Percentiles rank a stretch among this genome's conserved stretches.
These are phyloP conservation scores for Scaptomyza cyrtandrae DNA, from an alignment of 2,888 invertebrate genomes.

Conservation along the genomic window DNA sequence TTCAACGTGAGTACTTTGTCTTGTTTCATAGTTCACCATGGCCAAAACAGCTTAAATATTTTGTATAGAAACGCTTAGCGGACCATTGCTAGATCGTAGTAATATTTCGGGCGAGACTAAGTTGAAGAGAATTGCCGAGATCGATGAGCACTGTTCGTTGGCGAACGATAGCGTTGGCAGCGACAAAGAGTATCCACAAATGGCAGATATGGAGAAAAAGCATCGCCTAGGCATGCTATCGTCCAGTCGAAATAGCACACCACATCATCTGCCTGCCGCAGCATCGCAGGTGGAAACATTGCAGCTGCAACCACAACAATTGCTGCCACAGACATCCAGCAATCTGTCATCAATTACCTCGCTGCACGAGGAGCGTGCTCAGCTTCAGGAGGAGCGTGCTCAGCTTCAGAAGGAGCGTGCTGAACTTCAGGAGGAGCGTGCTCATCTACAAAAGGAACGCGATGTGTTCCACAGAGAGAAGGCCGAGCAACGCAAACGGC, in stretches of 20 bases:
- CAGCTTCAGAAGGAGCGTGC: constrained; percentile 4
- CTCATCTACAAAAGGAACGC: constrained; percentile 38
- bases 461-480: constrained; percentile 65
- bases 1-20: constrained; percentile 50
- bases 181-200: constrained; percentile 74
- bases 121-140: constrained; percentile 78
- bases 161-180: constrained; percentile 65
- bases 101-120: constrained; percentile 66
- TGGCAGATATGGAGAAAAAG: constrained; percentile 53
- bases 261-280: constrained; percentile 54
- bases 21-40: neutral
- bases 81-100: constrained; percentile 74
- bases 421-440: constrained; percentile 6
- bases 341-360: constrained; percentile 39
- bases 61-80: constrained; percentile 54
- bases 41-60: neutral
- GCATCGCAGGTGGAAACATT: constrained; percentile 3
- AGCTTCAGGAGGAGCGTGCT: neutral
- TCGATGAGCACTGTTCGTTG: constrained; percentile 55
- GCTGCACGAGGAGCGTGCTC: neutral
- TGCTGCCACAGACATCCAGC: constrained; percentile 54
- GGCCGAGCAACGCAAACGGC: constrained; percentile 48
- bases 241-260: constrained; percentile 80
- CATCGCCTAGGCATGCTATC: constrained; percentile 68
- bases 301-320: constrained; percentile 37